These are phyloP conservation scores for Ennomos quercinarius DNA, from an alignment of 2,888 invertebrate genomes.

Conservation along the genomic window DNA sequence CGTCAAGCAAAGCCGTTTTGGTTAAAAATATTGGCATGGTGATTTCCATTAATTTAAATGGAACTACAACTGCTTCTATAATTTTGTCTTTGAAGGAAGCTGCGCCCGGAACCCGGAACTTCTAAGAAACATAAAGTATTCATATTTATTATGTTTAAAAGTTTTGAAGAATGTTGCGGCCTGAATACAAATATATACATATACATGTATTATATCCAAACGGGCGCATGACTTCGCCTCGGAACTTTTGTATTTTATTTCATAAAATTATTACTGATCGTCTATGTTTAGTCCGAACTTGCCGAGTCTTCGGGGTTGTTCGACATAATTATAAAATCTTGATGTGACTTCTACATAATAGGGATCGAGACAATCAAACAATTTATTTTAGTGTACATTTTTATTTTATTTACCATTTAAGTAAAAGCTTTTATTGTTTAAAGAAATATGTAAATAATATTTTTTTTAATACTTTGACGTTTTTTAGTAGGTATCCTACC, in stretches of 20 bases:
- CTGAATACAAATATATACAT: slow-evolving; percentile 28
- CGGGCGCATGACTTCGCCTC: slow-evolving; percentile 16
- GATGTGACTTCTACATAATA: slow-evolving; percentile 6
- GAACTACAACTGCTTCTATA: slow-evolving; percentile 1
- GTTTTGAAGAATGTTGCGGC: slow-evolving; percentile 29
- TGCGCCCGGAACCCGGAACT: slow-evolving; percentile 4
- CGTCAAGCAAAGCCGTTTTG: background rate
- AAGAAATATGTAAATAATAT: too few relatives aligned
- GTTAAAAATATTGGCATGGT: too few relatives aligned
- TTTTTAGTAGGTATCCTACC: too few relatives aligned
- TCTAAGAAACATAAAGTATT: slow-evolving; percentile 21
- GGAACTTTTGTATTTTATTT: slow-evolving; percentile 27
- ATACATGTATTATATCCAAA: background rate
- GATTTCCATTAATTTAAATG: too few relatives aligned
- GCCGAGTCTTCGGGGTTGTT: slow-evolving; percentile 9
- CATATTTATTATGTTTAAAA: slow-evolving; percentile 32
- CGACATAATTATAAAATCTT: slow-evolving; percentile 8
- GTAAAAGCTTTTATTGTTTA: too few relatives aligned
- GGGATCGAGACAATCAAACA: slow-evolving; percentile 1
- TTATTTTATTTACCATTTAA: too few relatives aligned
- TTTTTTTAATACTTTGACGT: too few relatives aligned
- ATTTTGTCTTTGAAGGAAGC: slow-evolving; percentile 12
- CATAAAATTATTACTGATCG: slow-evolving; percentile 22
- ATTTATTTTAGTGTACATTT: too few relatives aligned
- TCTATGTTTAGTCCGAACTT: slow-evolving; percentile 9